Evolutionary conservation across 2,113 vertebrate genomes (phyloP).

Genomic region (Pelobates fuscus): DNA sequence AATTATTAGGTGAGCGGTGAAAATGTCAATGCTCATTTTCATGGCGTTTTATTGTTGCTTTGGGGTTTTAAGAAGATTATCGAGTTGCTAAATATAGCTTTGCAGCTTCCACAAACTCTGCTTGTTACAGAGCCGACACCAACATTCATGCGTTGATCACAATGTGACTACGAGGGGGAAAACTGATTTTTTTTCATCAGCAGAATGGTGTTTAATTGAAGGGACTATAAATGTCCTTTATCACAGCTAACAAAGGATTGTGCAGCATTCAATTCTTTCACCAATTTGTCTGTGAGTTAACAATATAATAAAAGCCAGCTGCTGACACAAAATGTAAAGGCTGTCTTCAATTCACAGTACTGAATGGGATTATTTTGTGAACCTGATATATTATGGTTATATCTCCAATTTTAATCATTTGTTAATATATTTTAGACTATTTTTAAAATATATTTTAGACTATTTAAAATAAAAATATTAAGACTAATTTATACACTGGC

Average conservation of each 20-base stretch:
- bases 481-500: too few relatives aligned
- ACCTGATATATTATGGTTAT: too few relatives aligned
- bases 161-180: background rate
- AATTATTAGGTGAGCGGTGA: slow-evolving; percentile 22
- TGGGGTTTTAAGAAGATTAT: slow-evolving; percentile 25
- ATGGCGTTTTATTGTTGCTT: slow-evolving; percentile 31
- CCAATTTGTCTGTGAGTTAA: background rate
- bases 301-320: background rate
- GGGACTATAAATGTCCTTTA: background rate
- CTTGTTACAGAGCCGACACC: background rate
- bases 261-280: background rate
- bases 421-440: too few relatives aligned
- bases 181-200: background rate
- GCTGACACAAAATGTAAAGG: background rate
- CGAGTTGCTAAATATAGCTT: slow-evolving; percentile 9
- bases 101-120: background rate
- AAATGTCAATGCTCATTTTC: slow-evolving; percentile 32
- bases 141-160: background rate
- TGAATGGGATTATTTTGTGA: too few relatives aligned
- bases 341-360: background rate
- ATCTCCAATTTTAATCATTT: too few relatives aligned
- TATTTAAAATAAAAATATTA: too few relatives aligned
- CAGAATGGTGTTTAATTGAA: background rate
- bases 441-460: too few relatives aligned
- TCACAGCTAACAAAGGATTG: background rate